Percentiles rank a stretch among this genome's conserved stretches.
Conservation (phyloP, 2,888 invertebrate genomes). For the Pseudoips prasinana region DNA sequence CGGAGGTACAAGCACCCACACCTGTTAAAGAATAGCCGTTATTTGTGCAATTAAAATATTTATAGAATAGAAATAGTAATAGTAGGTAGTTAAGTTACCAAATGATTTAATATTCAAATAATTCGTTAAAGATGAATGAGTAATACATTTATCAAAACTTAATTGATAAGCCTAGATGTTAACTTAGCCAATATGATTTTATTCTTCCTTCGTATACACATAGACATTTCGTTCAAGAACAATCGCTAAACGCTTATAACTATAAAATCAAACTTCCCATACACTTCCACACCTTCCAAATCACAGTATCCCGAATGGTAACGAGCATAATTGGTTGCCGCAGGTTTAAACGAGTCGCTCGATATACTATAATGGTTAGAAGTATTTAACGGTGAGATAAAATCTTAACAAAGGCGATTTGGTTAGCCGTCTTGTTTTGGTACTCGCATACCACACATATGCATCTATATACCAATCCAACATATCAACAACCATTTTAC, state of each 20-base stretch:
- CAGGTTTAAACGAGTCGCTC: slow-evolving; percentile 66
- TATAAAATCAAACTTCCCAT: slow-evolving; percentile 18
- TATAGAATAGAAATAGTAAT: no score
- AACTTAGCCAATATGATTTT: no score
- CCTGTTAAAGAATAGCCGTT: slow-evolving; percentile 9
- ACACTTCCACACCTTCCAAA: slow-evolving; percentile 40
- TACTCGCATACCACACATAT: slow-evolving; percentile 72
- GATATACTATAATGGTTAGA: slow-evolving; percentile 76
- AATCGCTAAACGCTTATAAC: neutral
- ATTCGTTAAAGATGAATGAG: no score
- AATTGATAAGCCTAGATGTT: no score
- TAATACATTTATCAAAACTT: no score
- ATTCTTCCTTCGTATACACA: no score
- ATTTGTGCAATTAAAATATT: no score
- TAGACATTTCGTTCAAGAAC: no score
- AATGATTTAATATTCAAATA: no score
- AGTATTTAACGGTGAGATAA: slow-evolving; percentile 80
- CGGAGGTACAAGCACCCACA: no score
- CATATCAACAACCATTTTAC: slow-evolving; percentile 43
- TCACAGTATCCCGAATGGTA: slow-evolving; percentile 59
- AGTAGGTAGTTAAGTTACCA: neutral
- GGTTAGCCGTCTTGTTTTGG: slow-evolving; percentile 79
- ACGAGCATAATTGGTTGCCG: slow-evolving; percentile 67
- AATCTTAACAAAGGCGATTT: slow-evolving; percentile 81
- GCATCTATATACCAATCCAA: slow-evolving; percentile 70